Evolutionary conservation across 2,888 invertebrate genomes (phyloP).

Genomic region (Charanyca ferruginea): DNA sequence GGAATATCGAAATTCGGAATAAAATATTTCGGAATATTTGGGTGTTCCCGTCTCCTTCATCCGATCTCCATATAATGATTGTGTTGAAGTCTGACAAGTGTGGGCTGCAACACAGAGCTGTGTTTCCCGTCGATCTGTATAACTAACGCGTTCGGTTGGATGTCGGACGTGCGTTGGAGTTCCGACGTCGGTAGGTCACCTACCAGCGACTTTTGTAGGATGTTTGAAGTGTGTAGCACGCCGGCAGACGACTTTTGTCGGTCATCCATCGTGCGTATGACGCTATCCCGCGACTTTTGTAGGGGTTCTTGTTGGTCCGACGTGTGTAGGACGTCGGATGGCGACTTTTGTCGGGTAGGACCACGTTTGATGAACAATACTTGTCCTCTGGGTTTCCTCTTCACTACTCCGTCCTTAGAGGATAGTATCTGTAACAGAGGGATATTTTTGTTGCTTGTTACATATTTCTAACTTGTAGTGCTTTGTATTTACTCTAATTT

Average conservation of each 20-base stretch:
- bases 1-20: no score
- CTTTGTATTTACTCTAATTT: no score
- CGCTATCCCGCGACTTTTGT: background rate
- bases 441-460: no score
- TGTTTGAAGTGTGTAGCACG: background rate
- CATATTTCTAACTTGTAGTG: no score
- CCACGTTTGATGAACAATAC: background rate
- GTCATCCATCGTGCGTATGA: background rate
- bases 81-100: background rate
- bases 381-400: background rate
- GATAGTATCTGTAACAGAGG: background rate
- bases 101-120: constrained; percentile 7
- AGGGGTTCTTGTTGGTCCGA: background rate
- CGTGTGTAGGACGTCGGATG: background rate
- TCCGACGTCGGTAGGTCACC: no score
- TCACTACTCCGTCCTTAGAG: background rate
- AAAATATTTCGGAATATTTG: no score
- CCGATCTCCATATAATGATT: background rate
- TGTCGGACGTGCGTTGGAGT: constrained; percentile 7
- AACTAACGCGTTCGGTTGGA: constrained; percentile 4
- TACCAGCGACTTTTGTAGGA: no score
- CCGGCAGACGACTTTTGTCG: background rate
- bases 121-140: constrained; percentile 38
- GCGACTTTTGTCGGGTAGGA: background rate
- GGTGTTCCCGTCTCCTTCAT: background rate